These are phyloP conservation scores for Drosophila ambigua DNA, from an alignment of 1,140 invertebrate genomes.

Conservation along the genomic window DNA sequence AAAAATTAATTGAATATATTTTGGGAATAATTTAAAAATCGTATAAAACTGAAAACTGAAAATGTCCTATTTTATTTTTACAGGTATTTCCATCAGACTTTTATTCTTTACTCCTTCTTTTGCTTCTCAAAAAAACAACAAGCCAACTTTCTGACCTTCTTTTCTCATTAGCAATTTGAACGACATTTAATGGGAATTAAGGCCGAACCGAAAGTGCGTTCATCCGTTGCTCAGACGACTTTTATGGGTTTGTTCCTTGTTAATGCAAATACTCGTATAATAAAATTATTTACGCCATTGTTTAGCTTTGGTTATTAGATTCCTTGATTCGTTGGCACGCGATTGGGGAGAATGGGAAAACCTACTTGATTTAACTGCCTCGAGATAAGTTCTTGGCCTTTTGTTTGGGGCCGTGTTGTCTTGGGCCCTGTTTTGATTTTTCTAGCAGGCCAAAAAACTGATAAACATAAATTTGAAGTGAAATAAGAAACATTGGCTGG, in stretches of 20 bases:
- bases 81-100: too few relatives aligned
- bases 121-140: neutral
- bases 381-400: conserved; percentile 65
- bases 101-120: neutral
- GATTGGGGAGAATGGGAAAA: conserved; percentile 23
- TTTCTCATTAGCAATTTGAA: conserved; percentile 55
- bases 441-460: conserved; percentile 45
- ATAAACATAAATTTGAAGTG: conserved; percentile 66
- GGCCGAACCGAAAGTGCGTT: conserved; percentile 52
- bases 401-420: conserved; percentile 47
- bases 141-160: conserved; percentile 16
- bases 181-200: conserved; percentile 39
- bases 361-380: conserved; percentile 65
- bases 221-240: conserved; percentile 52
- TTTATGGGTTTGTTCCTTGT: conserved; percentile 60
- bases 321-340: conserved; percentile 64
- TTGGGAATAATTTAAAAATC: too few relatives aligned
- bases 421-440: conserved; percentile 40
- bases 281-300: conserved; percentile 76
- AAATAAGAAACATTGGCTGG: conserved; percentile 39
- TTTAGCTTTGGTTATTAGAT: conserved; percentile 52
- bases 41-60: too few relatives aligned
- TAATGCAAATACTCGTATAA: conserved; percentile 70
- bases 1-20: too few relatives aligned
- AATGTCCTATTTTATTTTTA: too few relatives aligned